These are phyloP conservation scores for Sebastes cheni DNA, from an alignment of 2,797 vertebrate species.

Conservation along the genomic window DNA sequence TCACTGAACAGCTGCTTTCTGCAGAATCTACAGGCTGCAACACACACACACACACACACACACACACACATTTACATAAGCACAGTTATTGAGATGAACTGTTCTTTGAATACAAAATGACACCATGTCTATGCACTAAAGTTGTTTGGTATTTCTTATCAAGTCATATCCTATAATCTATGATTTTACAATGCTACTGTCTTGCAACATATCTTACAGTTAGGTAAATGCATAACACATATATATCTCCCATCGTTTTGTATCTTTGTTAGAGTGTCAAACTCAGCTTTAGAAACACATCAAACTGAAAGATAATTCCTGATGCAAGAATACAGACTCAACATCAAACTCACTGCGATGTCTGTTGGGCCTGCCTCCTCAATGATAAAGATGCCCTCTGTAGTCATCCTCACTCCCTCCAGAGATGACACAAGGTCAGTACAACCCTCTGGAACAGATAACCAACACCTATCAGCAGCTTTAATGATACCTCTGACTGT, in stretches of 20 bases:
- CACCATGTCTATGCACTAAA: not conserved
- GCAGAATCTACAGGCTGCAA: slow-evolving; percentile 48
- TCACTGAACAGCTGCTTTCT: slow-evolving; percentile 63
- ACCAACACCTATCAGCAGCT: not conserved
- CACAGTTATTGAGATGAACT: not conserved
- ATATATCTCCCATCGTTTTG: not conserved
- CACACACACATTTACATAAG: not conserved
- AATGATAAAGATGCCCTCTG: slow-evolving; percentile 82
- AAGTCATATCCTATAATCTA: not conserved
- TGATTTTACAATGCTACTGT: not conserved
- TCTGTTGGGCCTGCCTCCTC: slow-evolving; percentile 69
- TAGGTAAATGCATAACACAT: not conserved
- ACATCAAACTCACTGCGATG: slow-evolving; percentile 59
- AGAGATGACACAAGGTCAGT: slow-evolving; percentile 69
- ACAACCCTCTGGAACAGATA: slow-evolving; percentile 83
- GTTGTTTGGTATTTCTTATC: not conserved
- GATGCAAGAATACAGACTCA: not conserved
- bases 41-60: slow-evolving; percentile 18
- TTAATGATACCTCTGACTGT: not conserved
- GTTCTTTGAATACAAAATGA: not conserved
- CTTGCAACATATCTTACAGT: not conserved
- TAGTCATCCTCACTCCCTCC: slow-evolving; percentile 74
- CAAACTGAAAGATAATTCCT: not conserved
- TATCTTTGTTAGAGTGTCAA: not conserved
- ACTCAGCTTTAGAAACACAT: not conserved